phyloP scores from a whole-genome alignment of 2,888 invertebrate genomes.

The Ormyrus pomaceus region DNA sequence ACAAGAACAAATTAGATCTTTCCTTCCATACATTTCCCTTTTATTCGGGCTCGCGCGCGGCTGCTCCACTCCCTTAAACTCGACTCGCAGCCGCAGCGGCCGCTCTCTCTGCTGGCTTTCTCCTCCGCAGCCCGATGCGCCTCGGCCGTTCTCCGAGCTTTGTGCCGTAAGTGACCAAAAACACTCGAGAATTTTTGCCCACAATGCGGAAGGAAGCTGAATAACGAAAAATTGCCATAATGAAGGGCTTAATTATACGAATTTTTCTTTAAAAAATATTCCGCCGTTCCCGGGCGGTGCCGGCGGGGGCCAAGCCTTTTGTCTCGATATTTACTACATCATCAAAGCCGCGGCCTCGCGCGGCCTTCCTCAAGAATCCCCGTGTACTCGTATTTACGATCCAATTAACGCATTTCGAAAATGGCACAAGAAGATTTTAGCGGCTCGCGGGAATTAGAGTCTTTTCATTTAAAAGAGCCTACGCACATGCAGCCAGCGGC shows the following conservation, averaged over 20 bases:
- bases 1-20: slow-evolving; percentile 76
- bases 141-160: slow-evolving; percentile 49
- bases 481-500: neutral
- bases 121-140: slow-evolving; percentile 56
- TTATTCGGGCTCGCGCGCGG: slow-evolving; percentile 66
- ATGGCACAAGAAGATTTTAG: slow-evolving; percentile 7
- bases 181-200: slow-evolving; percentile 54
- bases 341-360: slow-evolving; percentile 22
- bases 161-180: slow-evolving; percentile 56
- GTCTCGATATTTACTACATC: slow-evolving; percentile 44
- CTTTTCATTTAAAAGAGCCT: neutral
- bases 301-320: slow-evolving; percentile 18
- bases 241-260: slow-evolving; percentile 58
- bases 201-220: slow-evolving; percentile 55
- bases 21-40: slow-evolving; percentile 75
- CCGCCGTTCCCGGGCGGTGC: neutral
- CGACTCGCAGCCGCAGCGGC: slow-evolving; percentile 6
- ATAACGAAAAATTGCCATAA: slow-evolving; percentile 59
- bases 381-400: slow-evolving; percentile 5
- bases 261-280: slow-evolving; percentile 52
- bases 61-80: slow-evolving; percentile 57
- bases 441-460: neutral
- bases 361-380: slow-evolving; percentile 23
- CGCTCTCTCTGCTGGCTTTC: slow-evolving; percentile 16
- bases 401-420: slow-evolving; percentile 22